These are phyloP conservation scores for Girardinus metallicus DNA, from an alignment of 2,797 vertebrate genomes.

Conservation along the genomic window DNA sequence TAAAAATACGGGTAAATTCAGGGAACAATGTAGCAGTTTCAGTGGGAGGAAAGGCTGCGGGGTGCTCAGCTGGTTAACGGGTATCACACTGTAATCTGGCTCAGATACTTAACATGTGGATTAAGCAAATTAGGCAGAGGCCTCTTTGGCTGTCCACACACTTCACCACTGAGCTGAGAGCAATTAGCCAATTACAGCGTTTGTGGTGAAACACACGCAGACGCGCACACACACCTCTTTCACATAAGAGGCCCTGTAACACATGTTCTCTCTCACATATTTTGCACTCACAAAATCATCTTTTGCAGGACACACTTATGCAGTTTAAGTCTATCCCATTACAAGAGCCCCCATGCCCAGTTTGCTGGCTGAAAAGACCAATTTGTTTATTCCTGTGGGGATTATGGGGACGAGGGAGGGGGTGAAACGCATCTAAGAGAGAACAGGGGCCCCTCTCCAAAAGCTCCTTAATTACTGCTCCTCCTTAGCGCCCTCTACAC, in stretches of 20 bases:
- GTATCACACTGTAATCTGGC: constrained; percentile 39
- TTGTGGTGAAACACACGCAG: constrained; percentile 38
- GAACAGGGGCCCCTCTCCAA: constrained; percentile 65
- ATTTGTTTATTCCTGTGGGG: constrained; percentile 82
- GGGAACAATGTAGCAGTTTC: neutral
- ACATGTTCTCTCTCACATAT: constrained; percentile 57
- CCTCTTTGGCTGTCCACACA: constrained; percentile 53
- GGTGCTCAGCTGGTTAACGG: constrained; percentile 59
- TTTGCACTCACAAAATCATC: constrained; percentile 27
- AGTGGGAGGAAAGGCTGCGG: neutral
- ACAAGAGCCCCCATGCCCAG: constrained; percentile 71
- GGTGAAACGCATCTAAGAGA: constrained; percentile 79
- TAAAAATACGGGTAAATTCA: neutral
- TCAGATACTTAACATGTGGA: constrained; percentile 48
- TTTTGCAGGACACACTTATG: constrained; percentile 30
- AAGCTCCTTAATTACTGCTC: constrained; percentile 79
- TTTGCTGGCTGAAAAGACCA: constrained; percentile 78
- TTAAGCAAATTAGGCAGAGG: constrained; percentile 63
- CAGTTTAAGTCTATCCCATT: constrained; percentile 65
- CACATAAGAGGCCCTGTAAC: constrained; percentile 34
- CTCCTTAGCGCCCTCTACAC: constrained; percentile 31
- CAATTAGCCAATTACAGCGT: constrained; percentile 69
- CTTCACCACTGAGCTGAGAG: constrained; percentile 55
- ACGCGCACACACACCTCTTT: constrained; percentile 7
- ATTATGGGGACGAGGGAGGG: constrained; percentile 63